Conservation (phyloP, 2,113 vertebrate genomes). For the Tenrec ecaudatus region DNA sequence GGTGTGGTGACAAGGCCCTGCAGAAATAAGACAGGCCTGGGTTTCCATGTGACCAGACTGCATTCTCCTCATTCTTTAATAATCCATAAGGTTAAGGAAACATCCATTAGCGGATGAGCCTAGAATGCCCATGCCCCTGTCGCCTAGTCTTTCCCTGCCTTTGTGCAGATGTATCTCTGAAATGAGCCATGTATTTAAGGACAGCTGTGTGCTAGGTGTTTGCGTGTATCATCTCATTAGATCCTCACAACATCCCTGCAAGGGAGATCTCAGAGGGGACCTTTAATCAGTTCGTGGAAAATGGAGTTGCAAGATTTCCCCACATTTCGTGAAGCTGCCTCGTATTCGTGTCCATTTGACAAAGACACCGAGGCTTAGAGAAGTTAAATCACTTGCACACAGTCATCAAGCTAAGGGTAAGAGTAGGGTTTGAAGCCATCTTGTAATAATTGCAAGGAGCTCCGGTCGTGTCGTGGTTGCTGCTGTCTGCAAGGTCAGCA, state of each 20-base stretch:
- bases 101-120: background rate
- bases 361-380: background rate
- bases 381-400: conserved; percentile 3
- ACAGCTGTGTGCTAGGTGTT: background rate
- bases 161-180: background rate
- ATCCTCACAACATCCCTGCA: background rate
- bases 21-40: conserved; percentile 27
- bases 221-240: background rate
- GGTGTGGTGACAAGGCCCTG: background rate
- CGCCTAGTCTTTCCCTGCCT: background rate
- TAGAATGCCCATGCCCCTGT: background rate
- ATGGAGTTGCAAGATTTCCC: no score
- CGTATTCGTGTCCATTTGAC: conserved; percentile 15
- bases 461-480: no score
- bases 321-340: no score
- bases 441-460: background rate
- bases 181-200: background rate
- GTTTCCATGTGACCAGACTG: background rate
- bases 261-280: background rate
- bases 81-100: conserved; percentile 1
- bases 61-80: conserved; percentile 29
- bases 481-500: no score
- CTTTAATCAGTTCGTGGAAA: no score
- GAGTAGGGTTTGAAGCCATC: background rate
- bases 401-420: background rate